These are phyloP conservation scores for Syrrhaptes paradoxus DNA, from an alignment of 2,113 vertebrate genomes.

Conservation along the genomic window DNA sequence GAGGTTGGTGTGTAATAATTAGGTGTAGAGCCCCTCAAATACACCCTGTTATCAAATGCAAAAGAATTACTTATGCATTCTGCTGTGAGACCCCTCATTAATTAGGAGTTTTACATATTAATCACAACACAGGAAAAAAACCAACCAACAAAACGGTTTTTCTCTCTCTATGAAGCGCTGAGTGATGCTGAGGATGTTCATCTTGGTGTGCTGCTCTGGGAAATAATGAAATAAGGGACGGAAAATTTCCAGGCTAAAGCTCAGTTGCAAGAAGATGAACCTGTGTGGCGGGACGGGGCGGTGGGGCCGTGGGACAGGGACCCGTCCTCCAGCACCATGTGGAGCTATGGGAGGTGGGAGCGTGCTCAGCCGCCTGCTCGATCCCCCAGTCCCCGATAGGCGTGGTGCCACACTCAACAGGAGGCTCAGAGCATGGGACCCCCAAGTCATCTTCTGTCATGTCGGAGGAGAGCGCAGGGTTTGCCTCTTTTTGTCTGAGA, in stretches of 20 bases:
- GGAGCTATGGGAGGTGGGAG: neutral
- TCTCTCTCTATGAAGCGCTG: neutral
- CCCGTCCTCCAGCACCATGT: neutral
- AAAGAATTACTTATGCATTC: slow-evolving; percentile 55
- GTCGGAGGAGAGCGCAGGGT: too few relatives aligned
- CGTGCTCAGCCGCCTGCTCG: neutral
- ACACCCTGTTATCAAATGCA: slow-evolving; percentile 42
- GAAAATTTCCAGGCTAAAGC: neutral
- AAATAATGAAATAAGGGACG: neutral
- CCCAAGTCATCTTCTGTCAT: too few relatives aligned
- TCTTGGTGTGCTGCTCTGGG: neutral
- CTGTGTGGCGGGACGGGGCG: too few relatives aligned
- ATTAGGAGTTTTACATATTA: slow-evolving; percentile 61
- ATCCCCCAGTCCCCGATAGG: neutral
- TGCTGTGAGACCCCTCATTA: slow-evolving; percentile 36
- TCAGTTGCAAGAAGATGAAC: neutral
- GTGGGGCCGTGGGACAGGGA: neutral
- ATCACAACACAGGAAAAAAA: neutral
- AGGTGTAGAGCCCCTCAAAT: slow-evolving; percentile 35
- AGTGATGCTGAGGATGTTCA: neutral
- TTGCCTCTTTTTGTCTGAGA: neutral
- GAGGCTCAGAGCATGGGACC: neutral
- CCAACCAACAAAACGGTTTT: neutral
- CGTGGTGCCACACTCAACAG: neutral
- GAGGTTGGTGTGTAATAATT: neutral